A percentile compares a stretch with the other conserved stretches of the same genome.
phyloP scores from a whole-genome alignment of 2,888 invertebrate species.

The Caenorhabditis macrosperma region DNA sequence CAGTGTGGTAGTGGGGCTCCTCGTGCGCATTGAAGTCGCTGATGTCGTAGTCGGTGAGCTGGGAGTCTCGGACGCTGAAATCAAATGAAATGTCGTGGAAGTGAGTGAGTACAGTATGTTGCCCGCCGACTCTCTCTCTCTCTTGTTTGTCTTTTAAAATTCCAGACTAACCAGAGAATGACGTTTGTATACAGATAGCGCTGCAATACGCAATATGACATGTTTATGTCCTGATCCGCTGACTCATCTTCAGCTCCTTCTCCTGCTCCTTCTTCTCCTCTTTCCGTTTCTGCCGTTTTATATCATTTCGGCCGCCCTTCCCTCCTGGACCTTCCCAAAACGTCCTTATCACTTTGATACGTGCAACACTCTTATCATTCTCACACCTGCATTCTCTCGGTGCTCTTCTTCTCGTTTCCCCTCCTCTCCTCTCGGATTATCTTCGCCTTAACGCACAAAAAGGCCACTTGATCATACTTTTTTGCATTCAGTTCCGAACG shows the following conservation, averaged over 20 bases:
- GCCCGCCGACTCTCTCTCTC: not conserved
- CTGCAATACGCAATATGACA: not conserved
- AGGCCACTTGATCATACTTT: not conserved
- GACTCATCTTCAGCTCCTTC: not conserved
- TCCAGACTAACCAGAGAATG: not conserved
- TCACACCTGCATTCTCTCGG: constrained; percentile 12
- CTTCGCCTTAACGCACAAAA: constrained; percentile 1
- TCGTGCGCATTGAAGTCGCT: constrained; percentile 62
- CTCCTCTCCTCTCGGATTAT: constrained; percentile 9
- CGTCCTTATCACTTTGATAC: constrained; percentile 2
- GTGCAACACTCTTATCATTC: constrained; percentile 4
- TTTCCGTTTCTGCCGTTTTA: not conserved
- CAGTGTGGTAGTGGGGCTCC: constrained; percentile 49
- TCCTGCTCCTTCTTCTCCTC: not conserved
- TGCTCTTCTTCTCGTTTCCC: constrained; percentile 3
- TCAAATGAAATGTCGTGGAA: too few relatives aligned
- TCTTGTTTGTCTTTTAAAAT: not conserved
- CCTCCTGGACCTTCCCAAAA: not conserved
- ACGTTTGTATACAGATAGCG: constrained; percentile 1
- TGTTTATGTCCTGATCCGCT: constrained; percentile 7
- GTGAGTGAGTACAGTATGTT: not conserved
- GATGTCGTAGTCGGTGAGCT: constrained; percentile 70
- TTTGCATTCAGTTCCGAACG: not conserved
- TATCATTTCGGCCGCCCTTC: not conserved
- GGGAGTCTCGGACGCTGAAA: constrained; percentile 65